Percentiles rank a stretch among this genome's conserved stretches.
phyloP scores from a whole-genome alignment of 2,888 invertebrate species.

The Dastarcus helophoroides region DNA sequence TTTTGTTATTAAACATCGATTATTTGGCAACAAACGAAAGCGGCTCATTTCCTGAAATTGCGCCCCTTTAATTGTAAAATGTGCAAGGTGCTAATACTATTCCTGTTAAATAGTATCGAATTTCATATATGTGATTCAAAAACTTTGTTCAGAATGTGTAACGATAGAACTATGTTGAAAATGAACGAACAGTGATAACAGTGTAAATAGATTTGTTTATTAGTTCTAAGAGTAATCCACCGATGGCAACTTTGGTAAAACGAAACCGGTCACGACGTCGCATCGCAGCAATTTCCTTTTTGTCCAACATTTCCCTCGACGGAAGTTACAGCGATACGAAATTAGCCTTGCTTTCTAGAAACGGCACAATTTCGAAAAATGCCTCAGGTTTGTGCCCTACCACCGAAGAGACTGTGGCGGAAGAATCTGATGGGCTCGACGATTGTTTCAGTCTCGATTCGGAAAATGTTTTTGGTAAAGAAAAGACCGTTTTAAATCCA shows the following conservation, averaged over 20 bases:
- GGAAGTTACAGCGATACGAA: constrained; percentile 68
- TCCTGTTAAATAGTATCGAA: constrained; percentile 21
- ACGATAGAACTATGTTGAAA: constrained; percentile 28
- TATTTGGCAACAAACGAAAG: too few species aligned
- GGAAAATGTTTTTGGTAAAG: constrained; percentile 20
- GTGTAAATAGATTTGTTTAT: constrained; percentile 8
- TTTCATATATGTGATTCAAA: constrained; percentile 21
- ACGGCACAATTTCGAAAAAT: constrained; percentile 31
- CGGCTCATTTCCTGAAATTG: not conserved
- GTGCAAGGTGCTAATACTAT: constrained; percentile 22
- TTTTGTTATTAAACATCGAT: too few species aligned
- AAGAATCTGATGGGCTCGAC: constrained; percentile 34
- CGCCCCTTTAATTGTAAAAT: constrained; percentile 14
- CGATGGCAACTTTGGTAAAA: constrained; percentile 44
- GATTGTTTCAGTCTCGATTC: constrained; percentile 28
- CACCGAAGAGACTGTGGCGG: constrained; percentile 23
- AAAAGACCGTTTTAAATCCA: constrained; percentile 11
- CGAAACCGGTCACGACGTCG: constrained; percentile 65
- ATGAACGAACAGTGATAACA: constrained; percentile 25
- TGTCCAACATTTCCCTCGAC: constrained; percentile 91
- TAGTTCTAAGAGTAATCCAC: constrained; percentile 7
- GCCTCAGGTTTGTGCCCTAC: constrained; percentile 17
- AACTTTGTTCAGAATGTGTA: constrained; percentile 19
- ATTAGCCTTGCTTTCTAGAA: constrained; percentile 39
- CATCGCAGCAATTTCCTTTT: constrained; percentile 85